Conservation (phyloP, 2,888 invertebrate species). For the Blomia tropicalis region DNA sequence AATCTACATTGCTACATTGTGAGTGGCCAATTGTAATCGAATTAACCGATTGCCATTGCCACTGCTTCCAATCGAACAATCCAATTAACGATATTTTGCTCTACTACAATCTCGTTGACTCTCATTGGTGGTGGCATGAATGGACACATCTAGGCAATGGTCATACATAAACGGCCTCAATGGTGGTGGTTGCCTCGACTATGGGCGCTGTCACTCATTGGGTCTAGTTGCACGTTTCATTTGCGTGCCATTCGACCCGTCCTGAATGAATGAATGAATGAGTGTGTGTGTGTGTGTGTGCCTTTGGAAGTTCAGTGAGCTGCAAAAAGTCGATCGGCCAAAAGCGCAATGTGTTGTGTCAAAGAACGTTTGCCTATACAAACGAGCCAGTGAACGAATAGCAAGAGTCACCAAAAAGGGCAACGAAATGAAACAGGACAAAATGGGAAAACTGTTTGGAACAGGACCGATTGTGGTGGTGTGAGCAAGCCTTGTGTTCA, state of each 20-base stretch:
- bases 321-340: slow-evolving; percentile 15
- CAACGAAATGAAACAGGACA: too few relatives aligned
- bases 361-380: slow-evolving; percentile 13
- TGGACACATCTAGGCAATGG: not conserved
- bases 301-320: slow-evolving; percentile 12
- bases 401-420: not conserved
- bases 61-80: not conserved
- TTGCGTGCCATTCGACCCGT: slow-evolving; percentile 12
- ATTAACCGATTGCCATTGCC: slow-evolving; percentile 1
- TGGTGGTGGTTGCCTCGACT: not conserved
- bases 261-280: not conserved
- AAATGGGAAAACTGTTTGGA: too few relatives aligned
- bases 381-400: too few relatives aligned
- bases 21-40: slow-evolving; percentile 11
- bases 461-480: too few relatives aligned
- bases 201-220: slow-evolving; percentile 1
- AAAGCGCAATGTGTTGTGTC: not conserved
- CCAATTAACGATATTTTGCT: slow-evolving; percentile 11
- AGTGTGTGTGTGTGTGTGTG: not conserved
- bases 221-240: slow-evolving; percentile 9
- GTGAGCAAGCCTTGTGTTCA: too few relatives aligned
- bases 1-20: not conserved
- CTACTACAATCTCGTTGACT: not conserved
- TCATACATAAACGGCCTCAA: not conserved
- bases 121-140: not conserved